A percentile compares a stretch with the other conserved stretches of the same genome.
phyloP scores from a whole-genome alignment of 30 jellyfish, hydroid and myxozoan genomes.

The Clytia hemisphaerica region DNA sequence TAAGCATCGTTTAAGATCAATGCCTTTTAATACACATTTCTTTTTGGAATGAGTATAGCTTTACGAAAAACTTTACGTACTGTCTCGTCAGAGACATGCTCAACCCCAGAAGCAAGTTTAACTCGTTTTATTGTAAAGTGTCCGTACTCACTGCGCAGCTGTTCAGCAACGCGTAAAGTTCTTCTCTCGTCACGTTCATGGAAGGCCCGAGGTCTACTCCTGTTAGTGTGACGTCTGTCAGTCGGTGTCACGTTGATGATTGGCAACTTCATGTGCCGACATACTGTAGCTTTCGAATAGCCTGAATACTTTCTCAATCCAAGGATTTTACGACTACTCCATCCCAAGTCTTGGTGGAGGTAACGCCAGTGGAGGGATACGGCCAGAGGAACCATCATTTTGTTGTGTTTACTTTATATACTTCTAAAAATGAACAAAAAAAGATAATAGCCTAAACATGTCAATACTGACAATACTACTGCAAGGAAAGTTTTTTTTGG shows the following conservation, averaged over 20 bases:
- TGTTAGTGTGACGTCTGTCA: constrained; percentile 31
- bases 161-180: constrained; percentile 10
- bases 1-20: too few relatives aligned
- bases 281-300: constrained; percentile 30
- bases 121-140: constrained; percentile 19
- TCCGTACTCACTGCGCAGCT: constrained; percentile 16
- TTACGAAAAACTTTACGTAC: too few relatives aligned
- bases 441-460: too few relatives aligned
- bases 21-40: too few relatives aligned
- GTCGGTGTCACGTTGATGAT: background rate
- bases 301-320: background rate
- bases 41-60: too few relatives aligned
- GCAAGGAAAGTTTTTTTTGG: too few relatives aligned
- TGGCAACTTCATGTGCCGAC: constrained; percentile 38
- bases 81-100: constrained; percentile 24
- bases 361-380: constrained; percentile 43
- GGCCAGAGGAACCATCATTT: constrained; percentile 45
- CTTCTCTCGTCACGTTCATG: constrained; percentile 19
- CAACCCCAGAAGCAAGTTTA: constrained; percentile 23
- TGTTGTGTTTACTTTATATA: too few relatives aligned
- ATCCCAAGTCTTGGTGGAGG: constrained; percentile 26
- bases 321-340: constrained; percentile 9
- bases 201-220: constrained; percentile 32
- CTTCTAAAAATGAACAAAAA: too few relatives aligned
- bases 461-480: too few relatives aligned